Evolutionary conservation across 2,113 vertebrate genomes (phyloP), one percentile per base, ranked within the genome.

Genomic region (Gopherus evgoodei): DNA sequence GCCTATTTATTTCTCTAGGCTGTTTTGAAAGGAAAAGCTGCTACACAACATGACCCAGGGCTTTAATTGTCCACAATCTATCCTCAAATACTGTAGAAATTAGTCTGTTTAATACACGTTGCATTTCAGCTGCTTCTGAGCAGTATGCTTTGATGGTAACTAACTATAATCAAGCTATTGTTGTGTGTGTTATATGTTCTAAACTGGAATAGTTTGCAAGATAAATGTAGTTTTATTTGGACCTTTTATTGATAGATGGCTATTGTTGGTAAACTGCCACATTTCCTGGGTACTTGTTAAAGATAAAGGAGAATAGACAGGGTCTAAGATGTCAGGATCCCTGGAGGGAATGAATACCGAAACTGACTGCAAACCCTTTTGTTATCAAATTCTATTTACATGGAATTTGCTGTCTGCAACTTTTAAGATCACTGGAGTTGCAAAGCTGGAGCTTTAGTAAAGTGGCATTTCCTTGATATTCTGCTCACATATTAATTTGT

Each of bases 351-450:
- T 50, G 4, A 27, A 11, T 53, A 83, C 9, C 57, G 25, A 85
- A 92, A 81, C 16, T 86, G 21, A 52, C 17, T 47, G 17, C 27
- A 29, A 87, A 91, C 22, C 12, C 54, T 89, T 72, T 95, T 88
- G 50, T 86, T 85, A 75, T 92, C 11, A 75, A 38, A 83, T 52
- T 69, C 50, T 38, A 8, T 56, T 89, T 2, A 3, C 3, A 1
- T 50, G 50, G 38, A 85, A 59, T 4, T 1, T 5, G 62, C 44
- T 21, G n/a, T 38, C 44, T 31, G 31, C n/a, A 38, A 69, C 84
- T 72, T 17, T 17, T 83, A 29, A 87, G 65, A 84, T 83, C 38
- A 62, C 8, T 86, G 42, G 4, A 72, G 35, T 22, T 94, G 81
- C 65, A 42, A 69, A 65, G 27, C 1, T 93, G 65, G 31, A 87